Percentiles rank a stretch among this genome's conserved stretches.
Conservation (phyloP, 2,113 vertebrate genomes). For the Mesembrinibis cayennensis region DNA sequence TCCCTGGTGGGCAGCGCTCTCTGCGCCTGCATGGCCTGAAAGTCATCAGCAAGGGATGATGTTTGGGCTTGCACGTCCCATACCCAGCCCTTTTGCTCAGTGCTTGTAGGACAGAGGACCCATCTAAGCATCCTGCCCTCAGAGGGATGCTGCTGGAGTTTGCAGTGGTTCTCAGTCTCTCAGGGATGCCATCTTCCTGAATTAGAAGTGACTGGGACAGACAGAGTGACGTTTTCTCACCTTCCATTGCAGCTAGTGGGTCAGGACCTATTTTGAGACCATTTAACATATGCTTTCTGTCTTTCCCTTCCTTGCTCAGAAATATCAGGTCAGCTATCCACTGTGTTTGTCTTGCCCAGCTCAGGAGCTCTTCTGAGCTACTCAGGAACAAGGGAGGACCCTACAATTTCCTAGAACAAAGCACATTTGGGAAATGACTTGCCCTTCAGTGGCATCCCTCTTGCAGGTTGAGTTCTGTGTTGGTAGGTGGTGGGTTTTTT, state of each 20-base stretch:
- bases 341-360: fast-evolving
- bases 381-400: background rate
- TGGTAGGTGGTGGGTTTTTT: background rate
- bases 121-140: background rate
- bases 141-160: fast-evolving
- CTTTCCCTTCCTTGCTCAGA: background rate
- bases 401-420: background rate
- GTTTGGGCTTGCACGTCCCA: background rate
- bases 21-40: background rate
- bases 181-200: background rate
- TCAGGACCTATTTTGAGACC: background rate
- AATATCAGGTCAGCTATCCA: background rate
- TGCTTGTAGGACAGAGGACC: background rate
- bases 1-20: background rate
- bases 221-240: background rate
- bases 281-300: background rate
- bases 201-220: background rate
- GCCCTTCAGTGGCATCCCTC: background rate
- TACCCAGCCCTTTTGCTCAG: background rate
- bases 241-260: background rate
- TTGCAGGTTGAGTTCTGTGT: background rate
- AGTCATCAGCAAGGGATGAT: fast-evolving
- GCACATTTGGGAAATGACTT: background rate
- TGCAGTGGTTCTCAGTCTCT: background rate
- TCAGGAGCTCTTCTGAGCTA: background rate